phyloP scores from a whole-genome alignment of 1,140 invertebrate genomes.

The Branchinecta lynchi region DNA sequence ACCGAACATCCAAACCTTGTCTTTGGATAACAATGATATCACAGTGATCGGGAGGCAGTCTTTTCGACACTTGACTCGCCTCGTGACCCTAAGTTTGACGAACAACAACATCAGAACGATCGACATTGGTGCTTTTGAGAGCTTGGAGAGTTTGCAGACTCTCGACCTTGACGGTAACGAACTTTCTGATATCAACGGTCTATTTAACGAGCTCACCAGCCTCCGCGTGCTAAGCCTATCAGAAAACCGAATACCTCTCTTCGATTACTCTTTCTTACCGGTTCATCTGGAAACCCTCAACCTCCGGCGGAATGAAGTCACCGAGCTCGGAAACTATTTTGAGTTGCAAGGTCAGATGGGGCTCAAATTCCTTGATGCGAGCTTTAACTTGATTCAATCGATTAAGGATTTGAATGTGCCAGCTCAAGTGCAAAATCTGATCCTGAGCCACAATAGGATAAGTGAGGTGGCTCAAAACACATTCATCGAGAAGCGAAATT shows the following conservation, averaged over 20 bases:
- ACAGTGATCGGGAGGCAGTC: constrained; percentile 45
- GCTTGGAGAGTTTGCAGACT: constrained; percentile 50
- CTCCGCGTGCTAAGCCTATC: constrained; percentile 74
- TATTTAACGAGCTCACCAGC: constrained; percentile 59
- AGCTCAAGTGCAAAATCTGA: constrained; percentile 70
- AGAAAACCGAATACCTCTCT: constrained; percentile 70
- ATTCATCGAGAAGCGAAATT: constrained; percentile 63
- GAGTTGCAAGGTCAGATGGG: constrained; percentile 54
- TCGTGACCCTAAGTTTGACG: constrained; percentile 70
- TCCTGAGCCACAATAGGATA: constrained; percentile 78
- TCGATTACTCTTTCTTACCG: constrained; percentile 78
- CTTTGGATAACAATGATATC: constrained; percentile 60
- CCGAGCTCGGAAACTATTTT: constrained; percentile 68
- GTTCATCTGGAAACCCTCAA: constrained; percentile 75
- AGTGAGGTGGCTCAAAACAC: constrained; percentile 60
- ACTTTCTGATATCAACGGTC: constrained; percentile 66
- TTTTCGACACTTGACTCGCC: constrained; percentile 57
- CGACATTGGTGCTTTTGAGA: constrained; percentile 60
- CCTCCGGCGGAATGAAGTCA: constrained; percentile 71
- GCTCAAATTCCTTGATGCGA: constrained; percentile 50
- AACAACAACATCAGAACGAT: constrained; percentile 71
- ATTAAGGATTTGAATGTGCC: constrained; percentile 62
- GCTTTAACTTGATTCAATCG: constrained; percentile 67
- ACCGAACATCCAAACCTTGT: constrained; percentile 62
- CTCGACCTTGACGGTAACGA: constrained; percentile 75